These are phyloP conservation scores for Leptura quadrifasciata DNA, from an alignment of 2,888 invertebrate species.

Conservation along the genomic window DNA sequence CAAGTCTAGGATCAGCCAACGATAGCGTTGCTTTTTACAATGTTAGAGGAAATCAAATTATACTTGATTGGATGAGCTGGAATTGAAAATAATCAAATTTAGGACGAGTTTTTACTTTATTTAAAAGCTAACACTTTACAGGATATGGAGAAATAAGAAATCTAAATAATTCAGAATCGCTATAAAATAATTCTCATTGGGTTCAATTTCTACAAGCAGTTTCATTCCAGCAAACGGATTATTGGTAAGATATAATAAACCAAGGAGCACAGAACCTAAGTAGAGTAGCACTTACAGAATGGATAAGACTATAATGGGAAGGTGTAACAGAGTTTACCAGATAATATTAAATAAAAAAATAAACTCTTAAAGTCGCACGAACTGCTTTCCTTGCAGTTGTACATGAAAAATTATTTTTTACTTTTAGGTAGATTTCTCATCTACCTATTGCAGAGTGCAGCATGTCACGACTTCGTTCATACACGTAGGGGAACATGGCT, in stretches of 20 bases:
- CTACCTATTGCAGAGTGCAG: too few species aligned
- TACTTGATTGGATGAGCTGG: constrained; percentile 35
- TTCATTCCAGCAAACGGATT: background rate
- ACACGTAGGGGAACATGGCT: too few species aligned
- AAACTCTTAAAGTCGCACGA: too few species aligned
- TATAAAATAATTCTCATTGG: background rate
- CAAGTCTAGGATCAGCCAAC: constrained; percentile 26
- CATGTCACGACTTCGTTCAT: too few species aligned
- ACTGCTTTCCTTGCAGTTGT: too few species aligned
- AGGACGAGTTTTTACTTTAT: constrained; percentile 21
- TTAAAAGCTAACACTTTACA: constrained; percentile 16
- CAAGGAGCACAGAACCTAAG: too few species aligned
- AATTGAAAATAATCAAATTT: constrained; percentile 31
- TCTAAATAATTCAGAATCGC: background rate
- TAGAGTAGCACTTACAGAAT: too few species aligned
- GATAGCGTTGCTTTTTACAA: constrained; percentile 32
- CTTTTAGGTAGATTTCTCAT: too few species aligned
- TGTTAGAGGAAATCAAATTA: constrained; percentile 36
- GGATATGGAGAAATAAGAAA: background rate
- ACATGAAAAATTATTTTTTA: too few species aligned
- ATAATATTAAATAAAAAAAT: too few species aligned
- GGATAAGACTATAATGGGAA: too few species aligned
- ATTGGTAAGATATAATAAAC: background rate
- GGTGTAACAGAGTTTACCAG: too few species aligned
- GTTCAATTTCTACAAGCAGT: background rate